A percentile compares a stretch with the other conserved stretches of the same genome.
These are phyloP conservation scores for Leptinotarsa rubiginosa DNA, from an alignment of 2,888 invertebrate genomes.

Conservation along the genomic window DNA sequence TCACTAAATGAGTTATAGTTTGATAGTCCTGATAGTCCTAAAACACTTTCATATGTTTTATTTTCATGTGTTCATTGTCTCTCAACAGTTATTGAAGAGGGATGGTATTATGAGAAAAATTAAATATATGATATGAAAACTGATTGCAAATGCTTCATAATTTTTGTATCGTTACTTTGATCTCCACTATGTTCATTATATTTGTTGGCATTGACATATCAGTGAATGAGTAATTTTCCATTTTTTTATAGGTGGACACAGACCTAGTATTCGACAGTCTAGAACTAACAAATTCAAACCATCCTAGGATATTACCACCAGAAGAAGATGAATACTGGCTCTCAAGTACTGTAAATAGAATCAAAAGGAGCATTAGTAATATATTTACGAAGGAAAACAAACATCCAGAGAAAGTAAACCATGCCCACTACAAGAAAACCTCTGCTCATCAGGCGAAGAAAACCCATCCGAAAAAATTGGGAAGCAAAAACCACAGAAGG, in stretches of 20 bases:
- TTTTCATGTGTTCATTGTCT: no score
- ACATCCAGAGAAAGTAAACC: conserved; percentile 32
- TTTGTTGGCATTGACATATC: no score
- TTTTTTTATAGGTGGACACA: conserved; percentile 63
- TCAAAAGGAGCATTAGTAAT: conserved; percentile 61
- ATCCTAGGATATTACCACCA: conserved; percentile 56
- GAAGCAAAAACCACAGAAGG: conserved; percentile 41
- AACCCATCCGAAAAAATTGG: conserved; percentile 56
- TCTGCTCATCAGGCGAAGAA: conserved; percentile 33
- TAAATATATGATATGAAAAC: no score
- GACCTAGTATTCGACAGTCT: conserved; percentile 65
- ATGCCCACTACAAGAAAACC: conserved; percentile 31
- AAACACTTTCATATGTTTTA: no score
- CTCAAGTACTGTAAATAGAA: conserved; percentile 62
- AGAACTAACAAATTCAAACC: conserved; percentile 57
- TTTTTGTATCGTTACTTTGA: no score
- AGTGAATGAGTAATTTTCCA: not conserved
- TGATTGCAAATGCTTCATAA: no score
- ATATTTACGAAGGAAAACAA: conserved; percentile 49
- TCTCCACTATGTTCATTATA: no score
- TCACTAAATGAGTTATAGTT: no score
- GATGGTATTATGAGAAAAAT: no score
- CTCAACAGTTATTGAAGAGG: no score
- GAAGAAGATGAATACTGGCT: conserved; percentile 61
- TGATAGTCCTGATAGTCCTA: no score